Base-by-base conservation (phyloP, 2,113 vertebrate species). In the Solenodon paradoxus region DNA sequence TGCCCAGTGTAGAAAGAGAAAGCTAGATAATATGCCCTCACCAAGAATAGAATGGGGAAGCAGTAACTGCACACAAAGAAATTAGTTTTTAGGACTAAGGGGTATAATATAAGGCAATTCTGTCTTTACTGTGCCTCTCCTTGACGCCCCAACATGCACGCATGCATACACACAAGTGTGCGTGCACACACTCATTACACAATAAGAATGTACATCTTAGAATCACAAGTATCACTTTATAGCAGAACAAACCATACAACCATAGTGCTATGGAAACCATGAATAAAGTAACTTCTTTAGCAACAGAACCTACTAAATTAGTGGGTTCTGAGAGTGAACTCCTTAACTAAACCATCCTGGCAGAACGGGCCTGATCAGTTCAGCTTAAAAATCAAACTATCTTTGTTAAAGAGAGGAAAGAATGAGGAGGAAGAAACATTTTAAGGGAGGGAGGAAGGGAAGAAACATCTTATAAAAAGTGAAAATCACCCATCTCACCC, bases 271-370 rank as follows among this genome's bases (percentile, higher is more conserved):
- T 45, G 9, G 35, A n/a, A 88, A 17, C 38, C 55, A 79, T 88
- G 64, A 79, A 84, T 35, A 51, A 84, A 93, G 42, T 79, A 87
- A 75, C 47, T 89, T 84, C 78, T 77, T 68, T 68, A 96, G 84
- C 24, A 89, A 90, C 16, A 92, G 38, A 92, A 75, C 8, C 72
- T 12, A 85, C 20, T 68, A 63, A 78, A 38, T 82, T 71, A 64
- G 22, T 74, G 88, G 81, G n/a, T n/a, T 47, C 79, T 68, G 64
- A 42, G 16, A 81, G n/a, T 78, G 85, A 95, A 81, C 22, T 63
- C 53, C 51, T 82, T 84, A 89, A 75, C 35, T 59, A 92, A 89
- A 59, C 42, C 66, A 78, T 35, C 55, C 40, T 66, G 55, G 40
- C 51, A 79, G 24, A 95, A 88, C 24, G 24, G 79, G n/a, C 30